Conservation (phyloP, 2,113 vertebrate species). For the Centropristis striata region DNA sequence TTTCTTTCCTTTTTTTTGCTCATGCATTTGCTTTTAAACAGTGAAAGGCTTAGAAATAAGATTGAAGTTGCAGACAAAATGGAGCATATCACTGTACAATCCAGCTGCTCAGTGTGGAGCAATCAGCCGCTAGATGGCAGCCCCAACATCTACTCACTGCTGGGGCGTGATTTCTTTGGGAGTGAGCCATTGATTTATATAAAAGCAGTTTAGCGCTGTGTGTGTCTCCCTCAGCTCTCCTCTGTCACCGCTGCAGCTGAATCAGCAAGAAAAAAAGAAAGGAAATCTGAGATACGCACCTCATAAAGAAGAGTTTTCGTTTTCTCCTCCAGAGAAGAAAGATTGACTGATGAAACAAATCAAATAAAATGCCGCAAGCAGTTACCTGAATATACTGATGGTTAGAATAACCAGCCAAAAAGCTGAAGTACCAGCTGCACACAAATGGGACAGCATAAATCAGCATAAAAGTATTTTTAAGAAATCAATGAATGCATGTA, state of each 20-base stretch:
- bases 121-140: slow-evolving; percentile 66
- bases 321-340: background rate
- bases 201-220: slow-evolving; percentile 36
- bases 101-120: slow-evolving; percentile 50
- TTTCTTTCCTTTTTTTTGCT: background rate
- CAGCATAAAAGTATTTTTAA: too few relatives aligned
- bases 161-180: slow-evolving; percentile 20
- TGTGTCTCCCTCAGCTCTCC: slow-evolving; percentile 32
- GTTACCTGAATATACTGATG: background rate
- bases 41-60: background rate
- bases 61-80: slow-evolving; percentile 26
- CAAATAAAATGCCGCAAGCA: background rate
- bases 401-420: background rate
- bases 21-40: background rate
- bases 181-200: slow-evolving; percentile 49
- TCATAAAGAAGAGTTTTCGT: background rate
- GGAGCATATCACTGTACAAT: slow-evolving; percentile 5
- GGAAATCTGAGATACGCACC: background rate
- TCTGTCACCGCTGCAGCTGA: slow-evolving; percentile 40
- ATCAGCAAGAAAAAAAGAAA: slow-evolving; percentile 42
- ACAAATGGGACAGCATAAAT: background rate
- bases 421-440: background rate
- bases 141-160: slow-evolving; percentile 43
- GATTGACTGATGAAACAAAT: background rate
- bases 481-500: background rate